Evolutionary conservation across 1,140 invertebrate genomes (phyloP), one percentile per base, ranked within the genome.

Genomic region (Subanguina moxae): DNA sequence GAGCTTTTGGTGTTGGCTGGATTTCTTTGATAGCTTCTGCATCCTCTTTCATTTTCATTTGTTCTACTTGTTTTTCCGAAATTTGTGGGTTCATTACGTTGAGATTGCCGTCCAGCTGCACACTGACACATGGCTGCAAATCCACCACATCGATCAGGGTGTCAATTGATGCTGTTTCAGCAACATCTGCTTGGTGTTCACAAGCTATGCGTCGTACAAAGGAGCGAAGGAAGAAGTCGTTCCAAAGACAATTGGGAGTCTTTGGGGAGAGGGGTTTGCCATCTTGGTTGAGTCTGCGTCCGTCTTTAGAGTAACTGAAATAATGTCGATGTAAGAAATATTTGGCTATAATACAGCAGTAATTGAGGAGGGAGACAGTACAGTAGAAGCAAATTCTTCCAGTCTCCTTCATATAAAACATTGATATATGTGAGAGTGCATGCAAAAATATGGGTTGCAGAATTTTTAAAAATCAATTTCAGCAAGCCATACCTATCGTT

Each of bases 141-240:
- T 61, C 58, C 27, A 61, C 58, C n/a, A 61, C 38, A 28, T 61
- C 58, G 8, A 61, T 61, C n/a, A 61, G 21, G 3, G 58, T 32
- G 38, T 61, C 58, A 21, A 61, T 30, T 3, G 27, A 32, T 3
- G 27, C n/a, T 21, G 1, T 3, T 30, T 61, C 58, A 19, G 27
- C 58, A 61, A 13, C 28, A 8, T 61, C 58, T 7, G 58, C 58
- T 28, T 61, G 28, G n/a, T 61, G 27, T 19, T 61, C 58, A 43
- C 58, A 61, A n/a, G 58, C 58, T 21, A 61, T 32, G 8, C 38
- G 58, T 3, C 58, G 58, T 13, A 61, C 58, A 61, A 61, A 61
- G 28, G 58, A 61, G 38, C 58, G 58, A 3, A 61, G 28, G 28
- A 61, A 61, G n/a, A 61, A 61, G 58, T 61, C 38, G 19, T 43